Percentiles rank a stretch among this genome's conserved stretches.
Evolutionary conservation across 2,797 vertebrate genomes (phyloP).

Genomic region (Trematomus bernacchii): DNA sequence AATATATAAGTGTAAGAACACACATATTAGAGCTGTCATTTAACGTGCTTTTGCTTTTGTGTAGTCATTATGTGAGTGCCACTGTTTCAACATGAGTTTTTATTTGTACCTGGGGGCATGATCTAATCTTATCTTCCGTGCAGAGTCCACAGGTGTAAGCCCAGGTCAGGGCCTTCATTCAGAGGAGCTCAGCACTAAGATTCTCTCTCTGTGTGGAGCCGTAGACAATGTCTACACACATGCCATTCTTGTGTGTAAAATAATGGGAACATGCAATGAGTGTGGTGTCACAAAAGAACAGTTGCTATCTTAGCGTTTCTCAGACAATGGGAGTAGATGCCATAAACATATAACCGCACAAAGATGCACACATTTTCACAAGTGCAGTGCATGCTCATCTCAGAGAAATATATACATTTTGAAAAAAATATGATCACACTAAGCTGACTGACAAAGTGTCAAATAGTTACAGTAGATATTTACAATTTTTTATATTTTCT

Average conservation of each 20-base stretch:
- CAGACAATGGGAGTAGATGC: neutral
- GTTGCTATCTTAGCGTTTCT: neutral
- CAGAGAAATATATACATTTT: neutral
- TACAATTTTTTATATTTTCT: neutral
- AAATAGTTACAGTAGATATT: neutral
- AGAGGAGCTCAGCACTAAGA: constrained; percentile 41
- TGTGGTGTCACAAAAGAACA: constrained; percentile 25
- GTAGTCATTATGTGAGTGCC: constrained; percentile 40
- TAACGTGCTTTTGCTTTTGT: constrained; percentile 16
- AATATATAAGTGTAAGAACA: neutral
- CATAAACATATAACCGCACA: neutral
- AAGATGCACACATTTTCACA: neutral
- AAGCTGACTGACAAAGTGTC: neutral
- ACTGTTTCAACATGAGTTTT: constrained; percentile 23
- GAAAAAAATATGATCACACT: neutral
- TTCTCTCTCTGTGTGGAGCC: neutral
- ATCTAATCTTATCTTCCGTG: constrained; percentile 86
- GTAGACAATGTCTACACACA: neutral
- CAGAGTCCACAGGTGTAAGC: constrained; percentile 82
- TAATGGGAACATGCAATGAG: neutral
- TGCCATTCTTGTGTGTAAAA: constrained; percentile 9
- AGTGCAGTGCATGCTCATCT: neutral
- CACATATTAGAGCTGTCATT: neutral
- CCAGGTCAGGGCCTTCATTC: constrained; percentile 67
- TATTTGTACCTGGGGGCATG: constrained; percentile 53